phyloP scores from a whole-genome alignment of 1,140 invertebrate species.

The Agrilus planipennis region DNA sequence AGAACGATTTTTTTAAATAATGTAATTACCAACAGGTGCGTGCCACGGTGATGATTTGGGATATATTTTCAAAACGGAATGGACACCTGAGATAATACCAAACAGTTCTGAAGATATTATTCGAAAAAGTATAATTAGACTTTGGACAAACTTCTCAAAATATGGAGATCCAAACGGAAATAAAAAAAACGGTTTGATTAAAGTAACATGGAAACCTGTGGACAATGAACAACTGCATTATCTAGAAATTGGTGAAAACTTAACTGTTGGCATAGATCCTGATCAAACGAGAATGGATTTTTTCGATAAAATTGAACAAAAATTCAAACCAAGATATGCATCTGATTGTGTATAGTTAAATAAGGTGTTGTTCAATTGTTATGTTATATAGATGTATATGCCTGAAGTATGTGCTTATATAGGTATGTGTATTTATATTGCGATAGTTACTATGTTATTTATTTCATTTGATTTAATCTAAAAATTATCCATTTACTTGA shows the following conservation, averaged over 20 bases:
- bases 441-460: too few relatives aligned
- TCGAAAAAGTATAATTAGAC: slow-evolving; percentile 21
- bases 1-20: too few relatives aligned
- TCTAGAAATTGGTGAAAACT: slow-evolving; percentile 20
- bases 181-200: slow-evolving; percentile 8
- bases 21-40: too few relatives aligned
- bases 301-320: slow-evolving; percentile 18
- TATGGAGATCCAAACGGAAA: slow-evolving; percentile 20
- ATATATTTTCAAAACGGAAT: slow-evolving; percentile 15
- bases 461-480: too few relatives aligned
- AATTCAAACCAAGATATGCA: too few relatives aligned
- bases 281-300: slow-evolving; percentile 21
- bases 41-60: slow-evolving; percentile 20
- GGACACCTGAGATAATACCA: slow-evolving; percentile 8
- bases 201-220: slow-evolving; percentile 13
- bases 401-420: too few relatives aligned
- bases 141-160: slow-evolving; percentile 38
- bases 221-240: slow-evolving; percentile 14
- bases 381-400: too few relatives aligned
- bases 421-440: too few relatives aligned
- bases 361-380: too few relatives aligned
- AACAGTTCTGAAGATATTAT: slow-evolving; percentile 9
- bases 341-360: too few relatives aligned
- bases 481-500: too few relatives aligned
- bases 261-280: slow-evolving; percentile 16